Conservation (phyloP, 2,113 vertebrate species). For the Miniopterus natalensis region DNA sequence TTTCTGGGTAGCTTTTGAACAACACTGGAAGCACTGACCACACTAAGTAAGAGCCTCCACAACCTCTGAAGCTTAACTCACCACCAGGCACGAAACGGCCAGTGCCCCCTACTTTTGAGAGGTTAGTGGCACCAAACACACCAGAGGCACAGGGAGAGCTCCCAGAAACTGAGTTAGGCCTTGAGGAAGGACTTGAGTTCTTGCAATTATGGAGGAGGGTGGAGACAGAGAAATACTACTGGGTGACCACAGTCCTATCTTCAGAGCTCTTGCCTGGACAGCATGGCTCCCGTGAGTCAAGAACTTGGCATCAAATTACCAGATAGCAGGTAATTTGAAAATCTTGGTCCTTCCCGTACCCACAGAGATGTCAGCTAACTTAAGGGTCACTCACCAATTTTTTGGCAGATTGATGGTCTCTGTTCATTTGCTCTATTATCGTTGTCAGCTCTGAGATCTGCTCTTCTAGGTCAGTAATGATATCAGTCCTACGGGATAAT, state of each 20-base stretch:
- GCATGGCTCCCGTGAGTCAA: background rate
- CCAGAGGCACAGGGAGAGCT: background rate
- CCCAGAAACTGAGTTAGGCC: background rate
- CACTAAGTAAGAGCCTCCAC: background rate
- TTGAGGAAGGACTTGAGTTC: background rate
- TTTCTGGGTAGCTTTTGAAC: background rate
- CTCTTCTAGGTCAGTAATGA: conserved; percentile 83
- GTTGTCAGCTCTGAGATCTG: conserved; percentile 84
- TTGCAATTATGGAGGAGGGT: background rate
- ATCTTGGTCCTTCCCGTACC: background rate
- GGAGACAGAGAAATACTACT: background rate
- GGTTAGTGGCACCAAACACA: background rate
- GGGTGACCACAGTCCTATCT: background rate
- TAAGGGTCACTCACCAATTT: conserved; percentile 77
- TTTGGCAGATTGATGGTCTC: conserved; percentile 81
- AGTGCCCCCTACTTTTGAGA: background rate
- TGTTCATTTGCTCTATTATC: conserved; percentile 85
- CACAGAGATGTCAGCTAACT: background rate
- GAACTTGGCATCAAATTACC: background rate
- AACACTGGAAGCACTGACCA: fast-evolving
- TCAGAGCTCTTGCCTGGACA: background rate
- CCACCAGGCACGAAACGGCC: background rate
- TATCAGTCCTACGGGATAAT: conserved; percentile 73
- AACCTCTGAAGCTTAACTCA: background rate
- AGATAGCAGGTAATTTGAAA: background rate